A percentile compares a stretch with the other conserved stretches of the same genome.
Evolutionary conservation across 2,888 invertebrate species (phyloP).

Genomic region (Lobophora halterata): DNA sequence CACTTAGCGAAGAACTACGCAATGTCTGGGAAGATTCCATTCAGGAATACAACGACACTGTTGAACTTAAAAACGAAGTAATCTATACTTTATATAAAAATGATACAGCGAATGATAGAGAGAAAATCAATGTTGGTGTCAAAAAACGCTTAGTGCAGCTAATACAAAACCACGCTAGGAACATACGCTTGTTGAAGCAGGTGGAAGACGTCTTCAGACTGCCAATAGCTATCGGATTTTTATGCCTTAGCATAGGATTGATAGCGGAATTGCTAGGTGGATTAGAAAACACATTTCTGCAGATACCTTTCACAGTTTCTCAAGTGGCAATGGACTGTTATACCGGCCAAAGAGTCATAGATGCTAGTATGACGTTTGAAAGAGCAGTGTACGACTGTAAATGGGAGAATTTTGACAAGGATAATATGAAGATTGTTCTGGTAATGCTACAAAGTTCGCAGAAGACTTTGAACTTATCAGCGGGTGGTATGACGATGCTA

Average conservation of each 20-base stretch:
- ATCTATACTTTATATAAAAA: background rate
- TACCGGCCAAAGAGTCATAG: slow-evolving; percentile 44
- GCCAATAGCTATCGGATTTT: slow-evolving; percentile 50
- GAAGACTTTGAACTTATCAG: slow-evolving; percentile 41
- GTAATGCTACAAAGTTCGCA: slow-evolving; percentile 45
- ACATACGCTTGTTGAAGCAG: slow-evolving; percentile 37
- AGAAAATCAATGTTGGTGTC: slow-evolving; percentile 28
- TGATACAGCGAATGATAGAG: slow-evolving; percentile 1
- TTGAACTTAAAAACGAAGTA: background rate
- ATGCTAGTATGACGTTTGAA: slow-evolving; percentile 40
- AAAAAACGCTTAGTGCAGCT: slow-evolving; percentile 38
- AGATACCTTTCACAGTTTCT: slow-evolving; percentile 48
- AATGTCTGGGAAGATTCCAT: slow-evolving; percentile 47
- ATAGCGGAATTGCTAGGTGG: slow-evolving; percentile 56
- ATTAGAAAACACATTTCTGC: slow-evolving; percentile 50
- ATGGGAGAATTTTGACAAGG: slow-evolving; percentile 45
- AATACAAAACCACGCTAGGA: slow-evolving; percentile 41
- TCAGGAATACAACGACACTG: slow-evolving; percentile 4
- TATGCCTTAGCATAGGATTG: slow-evolving; percentile 42
- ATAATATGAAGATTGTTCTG: slow-evolving; percentile 42
- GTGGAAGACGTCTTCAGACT: slow-evolving; percentile 44
- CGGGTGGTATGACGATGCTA: slow-evolving; percentile 42
- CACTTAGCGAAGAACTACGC: slow-evolving; percentile 47
- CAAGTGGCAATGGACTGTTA: slow-evolving; percentile 49
- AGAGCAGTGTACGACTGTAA: slow-evolving; percentile 43